phyloP scores from a whole-genome alignment of 2,888 invertebrate genomes.

The Tenthredo amoena region DNA sequence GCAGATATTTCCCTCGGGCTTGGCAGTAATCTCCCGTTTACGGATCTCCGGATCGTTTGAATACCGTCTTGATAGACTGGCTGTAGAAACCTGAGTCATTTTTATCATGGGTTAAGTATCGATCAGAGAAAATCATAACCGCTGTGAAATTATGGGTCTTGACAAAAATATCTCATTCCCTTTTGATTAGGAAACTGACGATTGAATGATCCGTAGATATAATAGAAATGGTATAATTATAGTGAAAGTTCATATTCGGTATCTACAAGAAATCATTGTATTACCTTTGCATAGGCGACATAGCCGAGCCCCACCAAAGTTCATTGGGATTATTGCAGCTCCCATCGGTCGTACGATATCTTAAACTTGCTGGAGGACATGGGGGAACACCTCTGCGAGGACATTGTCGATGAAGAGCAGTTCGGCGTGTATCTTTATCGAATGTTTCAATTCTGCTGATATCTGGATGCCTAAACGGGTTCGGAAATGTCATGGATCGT shows the following conservation, averaged over 20 bases:
- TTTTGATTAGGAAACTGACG: background rate
- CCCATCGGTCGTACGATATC: slow-evolving; percentile 92
- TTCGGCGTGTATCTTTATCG: slow-evolving; percentile 65
- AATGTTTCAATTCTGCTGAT: slow-evolving; percentile 41
- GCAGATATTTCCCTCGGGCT: slow-evolving; percentile 89
- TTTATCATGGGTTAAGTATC: background rate
- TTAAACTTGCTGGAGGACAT: slow-evolving; percentile 83
- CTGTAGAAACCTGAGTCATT: slow-evolving; percentile 83
- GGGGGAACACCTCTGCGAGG: slow-evolving; percentile 84
- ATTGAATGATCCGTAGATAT: background rate
- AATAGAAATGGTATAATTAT: slow-evolving; percentile 19
- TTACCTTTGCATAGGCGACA: slow-evolving; percentile 87
- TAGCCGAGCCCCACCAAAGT: slow-evolving; percentile 90
- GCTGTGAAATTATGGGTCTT: background rate
- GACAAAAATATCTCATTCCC: background rate
- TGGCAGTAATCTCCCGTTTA: slow-evolving; percentile 83
- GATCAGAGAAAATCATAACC: background rate
- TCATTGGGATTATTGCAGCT: slow-evolving; percentile 92
- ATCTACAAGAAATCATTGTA: background rate
- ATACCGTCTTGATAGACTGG: slow-evolving; percentile 91
- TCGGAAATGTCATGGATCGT: background rate
- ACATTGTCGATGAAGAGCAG: slow-evolving; percentile 82
- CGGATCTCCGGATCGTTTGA: slow-evolving; percentile 81
- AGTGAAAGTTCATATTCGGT: slow-evolving; percentile 17
- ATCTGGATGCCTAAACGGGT: slow-evolving; percentile 32